These are phyloP conservation scores for Caenorhabditis imperialis DNA, from an alignment of 2,888 invertebrate genomes.

Conservation along the genomic window DNA sequence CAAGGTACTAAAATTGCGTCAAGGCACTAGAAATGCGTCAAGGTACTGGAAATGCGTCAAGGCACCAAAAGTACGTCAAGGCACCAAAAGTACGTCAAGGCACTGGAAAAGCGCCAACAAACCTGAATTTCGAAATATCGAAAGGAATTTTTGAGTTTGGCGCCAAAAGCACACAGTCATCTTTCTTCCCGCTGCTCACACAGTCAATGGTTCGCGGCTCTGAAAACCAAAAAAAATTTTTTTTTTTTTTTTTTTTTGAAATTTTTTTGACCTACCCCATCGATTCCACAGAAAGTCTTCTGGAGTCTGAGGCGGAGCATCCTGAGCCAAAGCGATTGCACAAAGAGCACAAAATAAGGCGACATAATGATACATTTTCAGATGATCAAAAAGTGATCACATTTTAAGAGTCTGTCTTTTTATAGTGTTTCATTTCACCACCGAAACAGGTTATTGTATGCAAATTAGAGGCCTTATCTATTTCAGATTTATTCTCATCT, in stretches of 20 bases:
- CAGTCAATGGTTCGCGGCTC: conserved; percentile 75
- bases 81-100: background rate
- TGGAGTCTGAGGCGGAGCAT: conserved; percentile 21
- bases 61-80: background rate
- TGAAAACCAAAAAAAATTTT: conserved; percentile 51
- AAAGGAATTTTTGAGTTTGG: conserved; percentile 66
- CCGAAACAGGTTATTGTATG: too few relatives aligned
- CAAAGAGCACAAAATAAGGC: too few relatives aligned
- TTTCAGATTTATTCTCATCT: too few relatives aligned
- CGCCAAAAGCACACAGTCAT: conserved; percentile 67
- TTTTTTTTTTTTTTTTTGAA: too few relatives aligned
- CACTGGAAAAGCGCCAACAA: conserved; percentile 3
- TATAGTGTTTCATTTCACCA: too few relatives aligned
- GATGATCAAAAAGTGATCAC: too few relatives aligned
- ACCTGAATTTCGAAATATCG: conserved; percentile 68
- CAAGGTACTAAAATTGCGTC: conserved; percentile 61
- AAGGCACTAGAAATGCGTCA: conserved; percentile 65
- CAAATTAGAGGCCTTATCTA: too few relatives aligned
- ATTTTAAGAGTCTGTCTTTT: too few relatives aligned
- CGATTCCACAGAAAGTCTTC: conserved; percentile 59
- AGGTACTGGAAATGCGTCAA: too few relatives aligned
- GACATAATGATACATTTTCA: too few relatives aligned
- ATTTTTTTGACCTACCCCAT: conserved; percentile 58
- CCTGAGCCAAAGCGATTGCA: too few relatives aligned
- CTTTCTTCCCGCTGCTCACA: conserved; percentile 59